A percentile compares a stretch with the other conserved stretches of the same genome.
Conservation (phyloP, 2,888 invertebrate species). For the Conus canariensis region DNA sequence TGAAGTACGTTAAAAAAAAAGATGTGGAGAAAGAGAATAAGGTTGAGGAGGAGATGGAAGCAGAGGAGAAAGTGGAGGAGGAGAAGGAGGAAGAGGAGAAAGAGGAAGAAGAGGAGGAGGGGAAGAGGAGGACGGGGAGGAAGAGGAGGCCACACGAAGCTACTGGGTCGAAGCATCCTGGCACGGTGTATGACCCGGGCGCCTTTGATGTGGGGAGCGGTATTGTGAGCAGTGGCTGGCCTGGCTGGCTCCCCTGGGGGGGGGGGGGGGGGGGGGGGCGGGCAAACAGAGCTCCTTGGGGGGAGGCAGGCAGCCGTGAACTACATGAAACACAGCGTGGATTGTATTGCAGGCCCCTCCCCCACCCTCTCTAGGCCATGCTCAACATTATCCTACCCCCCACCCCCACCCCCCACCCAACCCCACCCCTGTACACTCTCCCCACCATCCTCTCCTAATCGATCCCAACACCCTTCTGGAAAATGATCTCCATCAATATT, state of each 20-base stretch:
- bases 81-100: not conserved
- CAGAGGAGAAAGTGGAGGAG: no score
- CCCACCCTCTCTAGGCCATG: no score
- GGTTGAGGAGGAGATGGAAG: no score
- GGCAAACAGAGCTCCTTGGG: not conserved
- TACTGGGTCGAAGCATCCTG: not conserved
- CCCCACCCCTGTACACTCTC: no score
- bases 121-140: not conserved
- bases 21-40: no score
- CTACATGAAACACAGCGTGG: not conserved
- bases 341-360: not conserved
- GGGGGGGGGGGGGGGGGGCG: not conserved
- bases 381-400: no score
- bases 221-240: not conserved
- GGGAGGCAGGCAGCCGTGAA: not conserved
- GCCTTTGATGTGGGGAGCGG: not conserved
- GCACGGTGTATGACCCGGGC: not conserved
- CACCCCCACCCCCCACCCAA: no score
- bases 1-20: not conserved
- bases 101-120: not conserved
- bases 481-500: no score
- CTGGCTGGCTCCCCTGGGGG: not conserved
- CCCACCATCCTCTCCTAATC: no score
- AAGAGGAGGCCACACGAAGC: no score
- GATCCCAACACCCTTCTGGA: no score